phyloP scores from a whole-genome alignment of 2,888 invertebrate genomes.

The Acrobasis suavella region DNA sequence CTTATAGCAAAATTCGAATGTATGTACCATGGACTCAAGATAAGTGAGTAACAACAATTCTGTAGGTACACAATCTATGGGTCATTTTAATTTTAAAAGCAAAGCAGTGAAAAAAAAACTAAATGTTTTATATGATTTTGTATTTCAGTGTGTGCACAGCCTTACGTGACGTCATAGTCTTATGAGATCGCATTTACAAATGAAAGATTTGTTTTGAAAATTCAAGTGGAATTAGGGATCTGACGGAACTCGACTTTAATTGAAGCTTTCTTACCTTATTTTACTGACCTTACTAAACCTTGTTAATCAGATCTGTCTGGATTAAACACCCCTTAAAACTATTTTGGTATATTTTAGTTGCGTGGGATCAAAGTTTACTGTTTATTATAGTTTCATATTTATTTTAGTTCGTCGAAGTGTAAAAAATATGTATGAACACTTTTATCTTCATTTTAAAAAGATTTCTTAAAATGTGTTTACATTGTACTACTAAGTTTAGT shows the following conservation, averaged over 20 bases:
- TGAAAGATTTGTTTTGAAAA: constrained; percentile 35
- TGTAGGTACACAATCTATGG: too few relatives aligned
- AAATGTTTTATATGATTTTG: too few relatives aligned
- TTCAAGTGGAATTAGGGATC: background rate
- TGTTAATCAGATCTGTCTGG: background rate
- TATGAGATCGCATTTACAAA: constrained; percentile 54
- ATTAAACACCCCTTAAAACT: background rate
- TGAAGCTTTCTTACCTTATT: constrained; percentile 1
- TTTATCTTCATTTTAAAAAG: too few relatives aligned
- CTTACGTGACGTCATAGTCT: constrained; percentile 38
- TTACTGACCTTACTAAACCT: background rate
- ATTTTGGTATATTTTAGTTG: background rate
- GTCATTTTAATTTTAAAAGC: too few relatives aligned
- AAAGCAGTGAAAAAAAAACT: too few relatives aligned
- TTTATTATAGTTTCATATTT: background rate
- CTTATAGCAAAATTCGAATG: too few relatives aligned
- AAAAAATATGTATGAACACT: too few relatives aligned
- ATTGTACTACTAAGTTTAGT: too few relatives aligned
- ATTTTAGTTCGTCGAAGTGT: too few relatives aligned
- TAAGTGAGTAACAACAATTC: too few relatives aligned
- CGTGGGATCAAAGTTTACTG: background rate
- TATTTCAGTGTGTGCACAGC: background rate
- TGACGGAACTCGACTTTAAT: background rate
- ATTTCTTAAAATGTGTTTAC: too few relatives aligned
- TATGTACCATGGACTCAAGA: too few relatives aligned